These are phyloP conservation scores for Sebastes cheni DNA, from an alignment of 2,797 vertebrate species.

Conservation along the genomic window DNA sequence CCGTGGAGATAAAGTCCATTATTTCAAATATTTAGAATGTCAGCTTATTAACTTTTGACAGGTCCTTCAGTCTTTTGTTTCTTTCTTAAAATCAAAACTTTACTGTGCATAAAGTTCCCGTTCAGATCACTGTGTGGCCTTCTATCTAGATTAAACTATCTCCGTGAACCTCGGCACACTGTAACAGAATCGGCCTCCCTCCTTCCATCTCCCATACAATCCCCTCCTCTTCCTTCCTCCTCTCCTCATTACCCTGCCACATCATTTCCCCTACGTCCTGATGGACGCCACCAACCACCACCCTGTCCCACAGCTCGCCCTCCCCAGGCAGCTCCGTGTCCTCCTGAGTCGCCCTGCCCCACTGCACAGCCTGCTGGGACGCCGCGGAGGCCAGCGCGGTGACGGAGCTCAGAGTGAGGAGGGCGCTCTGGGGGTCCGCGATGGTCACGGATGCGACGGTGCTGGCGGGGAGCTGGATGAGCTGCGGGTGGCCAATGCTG, in stretches of 20 bases:
- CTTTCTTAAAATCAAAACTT: neutral
- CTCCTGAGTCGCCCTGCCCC: constrained; percentile 20
- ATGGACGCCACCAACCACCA: constrained; percentile 35
- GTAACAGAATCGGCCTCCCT: constrained; percentile 57
- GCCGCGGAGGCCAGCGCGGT: constrained; percentile 51
- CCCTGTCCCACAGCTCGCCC: constrained; percentile 59
- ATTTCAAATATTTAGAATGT: constrained; percentile 28
- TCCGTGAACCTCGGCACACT: constrained; percentile 54
- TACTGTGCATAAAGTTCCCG: neutral
- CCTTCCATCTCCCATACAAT: constrained; percentile 62
- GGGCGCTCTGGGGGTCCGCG: constrained; percentile 24
- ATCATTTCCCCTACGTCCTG: constrained; percentile 44
- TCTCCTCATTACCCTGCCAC: constrained; percentile 56
- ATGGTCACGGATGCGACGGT: constrained; percentile 14
- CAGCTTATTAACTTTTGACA: neutral
- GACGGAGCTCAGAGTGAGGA: constrained; percentile 58
- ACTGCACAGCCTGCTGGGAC: constrained; percentile 35
- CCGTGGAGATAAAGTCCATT: constrained; percentile 8
- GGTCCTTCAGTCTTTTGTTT: constrained; percentile 6
- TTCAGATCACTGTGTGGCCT: neutral
- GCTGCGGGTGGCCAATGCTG: constrained; percentile 68
- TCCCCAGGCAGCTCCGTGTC: constrained; percentile 25
- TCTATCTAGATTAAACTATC: constrained; percentile 57
- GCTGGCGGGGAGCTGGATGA: constrained; percentile 54
- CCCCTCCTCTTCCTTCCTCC: constrained; percentile 43